phyloP scores from a whole-genome alignment of 2,797 vertebrate genomes.

The Lophura swinhoii region DNA sequence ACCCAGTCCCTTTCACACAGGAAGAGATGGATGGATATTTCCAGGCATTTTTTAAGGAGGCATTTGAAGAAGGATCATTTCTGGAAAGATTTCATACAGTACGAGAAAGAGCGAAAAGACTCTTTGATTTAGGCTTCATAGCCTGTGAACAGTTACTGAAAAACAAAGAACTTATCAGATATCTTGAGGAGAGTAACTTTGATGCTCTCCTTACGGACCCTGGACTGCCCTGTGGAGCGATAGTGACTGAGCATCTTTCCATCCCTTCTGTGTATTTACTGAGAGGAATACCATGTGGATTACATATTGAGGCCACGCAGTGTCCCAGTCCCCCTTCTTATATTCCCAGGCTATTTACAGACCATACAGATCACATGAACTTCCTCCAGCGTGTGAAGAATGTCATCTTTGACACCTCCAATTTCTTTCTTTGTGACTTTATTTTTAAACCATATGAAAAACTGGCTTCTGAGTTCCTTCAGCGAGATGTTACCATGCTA shows the following conservation, averaged over 20 bases:
- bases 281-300: conserved; percentile 68
- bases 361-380: conserved; percentile 80
- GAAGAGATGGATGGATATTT: neutral
- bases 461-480: conserved; percentile 64
- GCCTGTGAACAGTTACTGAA: conserved; percentile 74
- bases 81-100: neutral
- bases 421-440: conserved; percentile 37
- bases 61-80: neutral
- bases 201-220: conserved; percentile 85
- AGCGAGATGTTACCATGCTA: conserved; percentile 32
- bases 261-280: conserved; percentile 82
- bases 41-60: fast-evolving
- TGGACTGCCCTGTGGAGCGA: conserved; percentile 71
- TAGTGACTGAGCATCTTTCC: conserved; percentile 81
- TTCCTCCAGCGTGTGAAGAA: conserved; percentile 83
- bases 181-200: conserved; percentile 72
- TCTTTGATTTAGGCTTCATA: too few species aligned
- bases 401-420: conserved; percentile 38
- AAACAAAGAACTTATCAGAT: conserved; percentile 73
- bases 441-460: neutral
- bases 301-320: conserved; percentile 71
- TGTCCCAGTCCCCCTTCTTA: conserved; percentile 83
- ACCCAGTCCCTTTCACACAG: conserved; percentile 34
- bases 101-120: fast-evolving
- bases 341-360: conserved; percentile 77